Base-by-base conservation (phyloP, 2,888 invertebrate genomes). In the Mimumesa dahlbomi region DNA sequence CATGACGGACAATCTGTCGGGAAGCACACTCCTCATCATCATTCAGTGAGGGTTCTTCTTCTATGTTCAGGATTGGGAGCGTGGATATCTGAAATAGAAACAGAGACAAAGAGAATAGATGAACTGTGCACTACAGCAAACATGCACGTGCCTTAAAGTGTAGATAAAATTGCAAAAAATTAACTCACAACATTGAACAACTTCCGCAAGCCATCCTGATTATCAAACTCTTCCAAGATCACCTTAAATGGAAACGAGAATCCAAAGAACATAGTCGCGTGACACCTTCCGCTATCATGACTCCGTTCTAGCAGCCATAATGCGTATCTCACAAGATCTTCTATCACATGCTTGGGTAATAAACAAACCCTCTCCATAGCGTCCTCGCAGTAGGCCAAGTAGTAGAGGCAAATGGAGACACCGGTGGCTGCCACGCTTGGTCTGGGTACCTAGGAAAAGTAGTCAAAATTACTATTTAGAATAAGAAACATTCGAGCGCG, bases 191-290 rank as follows among this genome's bases (percentile, higher is more conserved):
- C 96, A 91, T 99, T 99, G 90, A 97, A 96, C 0, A 99, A 91
- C 87, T 97, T 96, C 11, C 99, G 91, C 2, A 99, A 91, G 0
- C 99, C 99, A 90, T 99, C 98, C 90, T 96, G 93, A n/a, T 90
- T 92, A 89, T 99, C 99, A 86, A 99, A 99, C 88, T 98, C 95
- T 81, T 98, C 97, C 6, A 99, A 91, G 84, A 99, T 97, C 0
- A 97, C 94, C 81, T 96, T 93, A 89, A 98, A 99, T 80, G 97
- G 95, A 90, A 98, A 98, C 5, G 97, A 96, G 49, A 98, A 93
- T 0, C 97, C 96, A 89, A 99, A 98, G 91, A 99, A 99, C 97
- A 98, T 98, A 21, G 98, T 97, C 1, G 98, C 98, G 90, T 99
- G 98, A 85, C 98, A 98, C 67, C 98, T 93, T n/a, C 98, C 98